A percentile compares a stretch with the other conserved stretches of the same genome.
Evolutionary conservation across 2,888 invertebrate species (phyloP).

Genomic region (Nomada fabriciana): DNA sequence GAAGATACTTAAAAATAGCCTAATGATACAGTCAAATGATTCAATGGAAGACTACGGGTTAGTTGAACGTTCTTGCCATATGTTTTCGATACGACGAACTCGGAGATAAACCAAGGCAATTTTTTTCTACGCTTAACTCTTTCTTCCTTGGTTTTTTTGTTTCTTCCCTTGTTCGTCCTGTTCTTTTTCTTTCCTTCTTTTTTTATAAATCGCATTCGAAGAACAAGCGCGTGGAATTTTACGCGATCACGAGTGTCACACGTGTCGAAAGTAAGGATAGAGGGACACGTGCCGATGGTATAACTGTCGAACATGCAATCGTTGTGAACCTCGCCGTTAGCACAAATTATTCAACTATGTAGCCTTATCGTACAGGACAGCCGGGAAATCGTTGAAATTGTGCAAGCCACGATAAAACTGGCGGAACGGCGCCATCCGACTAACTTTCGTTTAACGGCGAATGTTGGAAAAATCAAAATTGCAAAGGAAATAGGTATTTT

Average conservation of each 20-base stretch:
- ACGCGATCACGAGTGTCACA: slow-evolving; percentile 42
- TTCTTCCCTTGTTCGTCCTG: too few species aligned
- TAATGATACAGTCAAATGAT: neutral
- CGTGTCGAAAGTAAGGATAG: slow-evolving; percentile 27
- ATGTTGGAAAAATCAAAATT: neutral
- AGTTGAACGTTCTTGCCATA: slow-evolving; percentile 3
- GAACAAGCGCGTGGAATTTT: slow-evolving; percentile 1
- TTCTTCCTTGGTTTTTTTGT: too few species aligned
- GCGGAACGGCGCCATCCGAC: neutral
- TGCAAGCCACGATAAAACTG: slow-evolving; percentile 3
- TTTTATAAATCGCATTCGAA: neutral
- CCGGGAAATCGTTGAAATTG: neutral
- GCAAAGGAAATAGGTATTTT: too few species aligned
- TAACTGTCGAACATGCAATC: slow-evolving; percentile 30
- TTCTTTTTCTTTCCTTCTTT: neutral
- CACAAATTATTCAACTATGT: slow-evolving; percentile 24
- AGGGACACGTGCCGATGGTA: slow-evolving; percentile 33
- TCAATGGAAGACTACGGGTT: slow-evolving; percentile 6
- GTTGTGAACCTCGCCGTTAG: slow-evolving; percentile 9
- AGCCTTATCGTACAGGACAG: slow-evolving; percentile 29
- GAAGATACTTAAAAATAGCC: too few species aligned
- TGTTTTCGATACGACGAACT: neutral
- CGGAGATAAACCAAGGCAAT: slow-evolving; percentile 5
- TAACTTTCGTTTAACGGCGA: neutral
- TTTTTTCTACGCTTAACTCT: neutral